Conservation (phyloP, 2,113 vertebrate genomes). For the Arothron firmamentum region DNA sequence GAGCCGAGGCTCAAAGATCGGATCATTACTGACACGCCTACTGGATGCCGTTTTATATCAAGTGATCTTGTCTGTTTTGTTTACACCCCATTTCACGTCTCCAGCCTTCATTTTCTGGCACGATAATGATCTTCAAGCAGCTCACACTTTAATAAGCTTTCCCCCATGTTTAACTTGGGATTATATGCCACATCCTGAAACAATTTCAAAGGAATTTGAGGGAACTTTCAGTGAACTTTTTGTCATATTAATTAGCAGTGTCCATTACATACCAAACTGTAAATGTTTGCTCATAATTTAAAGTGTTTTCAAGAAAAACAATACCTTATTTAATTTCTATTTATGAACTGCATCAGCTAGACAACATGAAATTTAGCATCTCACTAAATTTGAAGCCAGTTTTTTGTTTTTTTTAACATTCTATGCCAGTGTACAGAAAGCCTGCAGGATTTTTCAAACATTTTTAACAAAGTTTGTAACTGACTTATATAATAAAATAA, state of each 20-base stretch:
- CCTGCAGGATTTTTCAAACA: background rate
- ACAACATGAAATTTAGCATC: background rate
- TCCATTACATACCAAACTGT: slow-evolving; percentile 19
- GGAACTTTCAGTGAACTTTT: slow-evolving; percentile 19
- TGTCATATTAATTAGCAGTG: slow-evolving; percentile 31
- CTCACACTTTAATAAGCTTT: background rate
- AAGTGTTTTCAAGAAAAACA: background rate
- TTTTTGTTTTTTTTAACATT: background rate
- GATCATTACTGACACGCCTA: slow-evolving; percentile 70
- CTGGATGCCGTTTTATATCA: slow-evolving; percentile 59
- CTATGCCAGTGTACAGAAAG: too few relatives aligned
- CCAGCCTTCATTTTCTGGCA: slow-evolving; percentile 46
- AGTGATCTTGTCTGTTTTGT: slow-evolving; percentile 60
- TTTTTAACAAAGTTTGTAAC: background rate
- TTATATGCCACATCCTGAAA: slow-evolving; percentile 42
- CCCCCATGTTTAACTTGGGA: slow-evolving; percentile 45
- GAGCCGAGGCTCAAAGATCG: slow-evolving; percentile 58
- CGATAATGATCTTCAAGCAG: slow-evolving; percentile 56
- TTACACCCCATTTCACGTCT: slow-evolving; percentile 61
- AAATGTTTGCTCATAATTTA: slow-evolving; percentile 14
- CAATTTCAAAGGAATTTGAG: slow-evolving; percentile 36
- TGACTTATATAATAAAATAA: too few relatives aligned
- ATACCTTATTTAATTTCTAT: background rate
- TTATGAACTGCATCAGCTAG: too few relatives aligned
- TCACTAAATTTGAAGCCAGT: background rate